Base-by-base conservation (phyloP, 2,888 invertebrate species). In the Dascillus cervinus region DNA sequence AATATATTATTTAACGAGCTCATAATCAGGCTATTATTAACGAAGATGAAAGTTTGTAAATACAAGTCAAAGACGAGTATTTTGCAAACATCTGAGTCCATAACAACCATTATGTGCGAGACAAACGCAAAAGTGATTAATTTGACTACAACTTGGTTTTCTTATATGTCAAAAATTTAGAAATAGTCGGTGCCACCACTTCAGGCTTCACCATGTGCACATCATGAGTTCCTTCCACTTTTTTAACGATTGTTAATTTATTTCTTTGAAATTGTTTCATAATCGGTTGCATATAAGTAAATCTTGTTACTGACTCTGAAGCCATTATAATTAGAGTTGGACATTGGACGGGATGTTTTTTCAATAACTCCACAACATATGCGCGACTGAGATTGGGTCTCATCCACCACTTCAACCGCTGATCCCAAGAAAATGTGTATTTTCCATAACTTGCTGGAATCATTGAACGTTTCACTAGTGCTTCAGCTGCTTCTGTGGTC, bases 201-300 rank as follows among this genome's bases (percentile, higher is more conserved):
- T 74, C 71, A 0, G 79, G 77, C 41, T 69, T 50, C 4, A 70
- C 72, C 22, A 72, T 69, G 52, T 80, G 79, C 0, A 77, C 70
- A 45, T 80, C 77, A 41, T 80, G 80, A 20, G 65, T 62, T 0
- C 79, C 79, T 0, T 66, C 56, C 0, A 77, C 69, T 1, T 62
- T 1, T 44, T 52, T 32, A 39, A 60, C 32, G 2, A 21, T 41
- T 32, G 58, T 50, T 32, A 53, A 49, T 29, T 50, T 51, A 30
- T 45, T 39, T 14, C 48, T 49, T 28, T 47, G 47, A n/a, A 50
- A 47, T 35, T 45, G 35, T 13, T 39, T 46, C 26, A 50, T 37
- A 37, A 50, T 41, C 15, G 31, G 23, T 29, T 43, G 40, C 11
- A 52, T 43, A 25, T 44, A 42, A 15, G 44, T 19, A 48, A 50